These are phyloP conservation scores for Procavia capensis DNA, from an alignment of 2,113 vertebrate genomes.

Conservation along the genomic window DNA sequence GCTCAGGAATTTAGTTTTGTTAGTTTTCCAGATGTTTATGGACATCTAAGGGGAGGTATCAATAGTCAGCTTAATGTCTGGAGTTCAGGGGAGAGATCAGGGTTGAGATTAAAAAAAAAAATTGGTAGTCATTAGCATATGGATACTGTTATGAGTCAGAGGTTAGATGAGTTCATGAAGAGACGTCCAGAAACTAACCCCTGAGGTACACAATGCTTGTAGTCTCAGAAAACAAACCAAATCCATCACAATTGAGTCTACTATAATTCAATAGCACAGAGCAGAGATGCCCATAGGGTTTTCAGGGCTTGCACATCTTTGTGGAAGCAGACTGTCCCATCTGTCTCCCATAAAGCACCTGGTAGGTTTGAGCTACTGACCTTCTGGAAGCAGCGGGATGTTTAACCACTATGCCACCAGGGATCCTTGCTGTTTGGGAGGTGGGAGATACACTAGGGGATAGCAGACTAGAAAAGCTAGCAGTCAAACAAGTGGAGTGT, in stretches of 20 bases:
- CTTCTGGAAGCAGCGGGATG: no score
- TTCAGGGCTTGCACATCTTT: no score
- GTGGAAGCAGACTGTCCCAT: no score
- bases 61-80: background rate
- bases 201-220: background rate
- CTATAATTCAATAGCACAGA: no score
- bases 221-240: background rate
- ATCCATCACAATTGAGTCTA: no score
- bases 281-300: no score
- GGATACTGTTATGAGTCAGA: background rate
- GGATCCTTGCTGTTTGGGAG: background rate
- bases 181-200: background rate
- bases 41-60: background rate
- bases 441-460: background rate
- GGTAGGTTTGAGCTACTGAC: no score
- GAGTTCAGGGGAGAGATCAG: background rate
- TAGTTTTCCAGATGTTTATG: background rate
- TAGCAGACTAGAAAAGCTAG: background rate
- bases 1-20: background rate
- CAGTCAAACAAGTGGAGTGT: background rate
- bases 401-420: no score
- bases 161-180: background rate
- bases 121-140: background rate
- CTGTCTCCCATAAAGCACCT: no score
- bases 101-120: constrained; percentile 29